Conservation (phyloP, 2,888 invertebrate species). For the Agonum fuliginosum region DNA sequence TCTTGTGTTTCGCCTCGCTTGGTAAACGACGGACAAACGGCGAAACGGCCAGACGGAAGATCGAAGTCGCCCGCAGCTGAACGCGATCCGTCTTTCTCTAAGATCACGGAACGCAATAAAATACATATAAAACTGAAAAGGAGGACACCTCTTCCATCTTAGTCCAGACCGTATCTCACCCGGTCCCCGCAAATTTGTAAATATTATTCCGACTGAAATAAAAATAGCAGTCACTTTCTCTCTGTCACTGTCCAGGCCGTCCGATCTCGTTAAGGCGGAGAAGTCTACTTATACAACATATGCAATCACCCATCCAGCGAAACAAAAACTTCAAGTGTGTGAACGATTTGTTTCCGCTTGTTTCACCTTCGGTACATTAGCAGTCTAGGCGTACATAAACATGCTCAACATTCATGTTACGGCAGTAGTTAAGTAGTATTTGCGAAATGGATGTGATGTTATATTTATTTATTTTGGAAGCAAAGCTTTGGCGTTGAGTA, state of each 20-base stretch:
- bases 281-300: conserved; percentile 8
- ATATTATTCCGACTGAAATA: conserved; percentile 29
- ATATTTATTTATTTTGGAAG: neutral
- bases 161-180: conserved; percentile 15
- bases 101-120: conserved; percentile 49
- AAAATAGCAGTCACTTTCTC: conserved; percentile 36
- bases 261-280: conserved; percentile 27
- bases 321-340: too few relatives aligned
- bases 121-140: conserved; percentile 43
- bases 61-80: conserved; percentile 10
- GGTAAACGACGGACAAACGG: conserved; percentile 15
- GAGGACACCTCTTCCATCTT: conserved; percentile 41
- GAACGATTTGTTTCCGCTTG: too few relatives aligned
- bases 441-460: too few relatives aligned
- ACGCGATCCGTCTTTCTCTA: conserved; percentile 39
- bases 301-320: conserved; percentile 10
- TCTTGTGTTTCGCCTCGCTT: neutral
- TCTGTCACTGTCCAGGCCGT: conserved; percentile 27
- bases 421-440: too few relatives aligned
- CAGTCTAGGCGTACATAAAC: neutral
- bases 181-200: conserved; percentile 34
- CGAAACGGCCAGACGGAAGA: neutral
- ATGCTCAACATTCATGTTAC: neutral
- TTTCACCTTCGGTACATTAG: too few relatives aligned
- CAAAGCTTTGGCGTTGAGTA: neutral